Evolutionary conservation across 1,140 invertebrate genomes (phyloP), one percentile per base, ranked within the genome.

Genomic region (Ridgeia piscesae): DNA sequence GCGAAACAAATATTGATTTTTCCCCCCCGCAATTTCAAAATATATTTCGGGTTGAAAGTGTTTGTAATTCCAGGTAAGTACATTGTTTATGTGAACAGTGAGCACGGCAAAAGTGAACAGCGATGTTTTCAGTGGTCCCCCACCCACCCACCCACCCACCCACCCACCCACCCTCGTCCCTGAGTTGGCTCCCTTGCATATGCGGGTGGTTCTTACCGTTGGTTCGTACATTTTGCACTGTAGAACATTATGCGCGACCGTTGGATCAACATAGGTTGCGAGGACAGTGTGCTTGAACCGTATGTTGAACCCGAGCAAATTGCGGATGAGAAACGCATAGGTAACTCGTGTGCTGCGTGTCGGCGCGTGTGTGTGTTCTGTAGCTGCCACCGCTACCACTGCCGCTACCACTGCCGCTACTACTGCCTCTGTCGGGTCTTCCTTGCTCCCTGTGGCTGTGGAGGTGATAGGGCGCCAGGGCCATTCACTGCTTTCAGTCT

Each of bases 231-330:
- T 77, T 77, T 77, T 77, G 58, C 58, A 77, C 58, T 77, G 58
- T 91, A 96, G 96, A 95, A 92, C 92, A 95, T 95, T 93, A 96
- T 96, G 96, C 95, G 94, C 94, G 96, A 96, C 94, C 94, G 94
- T 93, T 96, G 96, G 96, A 95, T 96, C 94, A 96, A 96, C 94
- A 94, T 95, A 93, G 95, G 95, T 93, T 95, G 94, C 94, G 95
- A 96, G 94, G 95, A 96, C 94, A 94, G 99, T 94, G 99, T 99
- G 97, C 97, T 99, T 93, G 98, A 99, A 96, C 99, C 99, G 89
- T 99, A 98, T 96, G 97, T 98, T 94, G 99, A 99, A 97, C 99
- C 99, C 93, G 98, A 98, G 95, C 99, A 99, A 97, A 98, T 98
- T 96, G 98, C 98, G 96, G 99, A 99, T 97, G 97, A 98, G 95